Evolutionary conservation across 2,888 invertebrate species (phyloP), one percentile per base, ranked within the genome.

Genomic region (Mythimna loreyi): DNA sequence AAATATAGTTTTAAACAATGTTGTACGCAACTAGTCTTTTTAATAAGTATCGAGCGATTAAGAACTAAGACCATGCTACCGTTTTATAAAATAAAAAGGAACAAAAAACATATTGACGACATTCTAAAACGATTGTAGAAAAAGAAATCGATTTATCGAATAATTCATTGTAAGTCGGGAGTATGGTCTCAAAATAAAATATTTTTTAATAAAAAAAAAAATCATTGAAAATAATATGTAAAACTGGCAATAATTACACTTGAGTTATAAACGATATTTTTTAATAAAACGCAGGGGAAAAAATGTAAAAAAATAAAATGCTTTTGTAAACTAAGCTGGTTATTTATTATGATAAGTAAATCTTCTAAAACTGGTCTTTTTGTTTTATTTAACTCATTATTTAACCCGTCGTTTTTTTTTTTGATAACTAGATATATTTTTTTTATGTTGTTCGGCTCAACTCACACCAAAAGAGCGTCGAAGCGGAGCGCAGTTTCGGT

Each of bases 321-420:
- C 93, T 94, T 93, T 94, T 94, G 91, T 95, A 93, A 92, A 92
- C 90, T 94, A 94, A 89, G 92, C 91, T 91, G 92, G 92, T 95
- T 95, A 95, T 95, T 94, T 95, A 94, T 94, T 95, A 91, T 87
- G 88, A 90, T 94, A 94, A 93, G 92, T 92, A 93, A 94, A 94
- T 92, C 92, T 94, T 94, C 89, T 88, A 89, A 92, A 93, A 90
- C 87, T 89, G 82, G 58, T 62, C 70, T 64, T 69, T 66, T 80
- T 87, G 83, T 92, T 91, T 92, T 90, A 89, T 91, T 92, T 85
- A 4, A 16, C 3, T 28, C n/a, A n/a, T n/a, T n/a, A n/a, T 3
- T 40, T 40, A n/a, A 13, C 45, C 36, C n/a, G 13, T 52, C n/a
- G n/a, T n/a, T n/a, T n/a, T n/a, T n/a, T n/a, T n/a, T n/a, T n/a